These are phyloP conservation scores for Callimorpha dominula DNA, from an alignment of 2,888 invertebrate species.

Conservation along the genomic window DNA sequence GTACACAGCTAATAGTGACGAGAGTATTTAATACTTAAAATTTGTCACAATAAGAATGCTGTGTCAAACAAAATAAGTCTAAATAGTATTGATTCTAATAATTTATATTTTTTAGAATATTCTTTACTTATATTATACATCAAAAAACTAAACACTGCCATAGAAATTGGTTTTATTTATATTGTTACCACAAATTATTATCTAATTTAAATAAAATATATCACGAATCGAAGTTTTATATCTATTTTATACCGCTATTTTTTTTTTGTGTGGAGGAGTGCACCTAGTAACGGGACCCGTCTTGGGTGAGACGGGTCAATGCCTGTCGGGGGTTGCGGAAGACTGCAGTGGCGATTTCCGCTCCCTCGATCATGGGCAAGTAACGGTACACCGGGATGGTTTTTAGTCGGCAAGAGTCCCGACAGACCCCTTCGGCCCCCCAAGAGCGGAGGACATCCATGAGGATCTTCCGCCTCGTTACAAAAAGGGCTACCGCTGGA, in stretches of 20 bases:
- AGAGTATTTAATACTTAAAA: slow-evolving; percentile 7
- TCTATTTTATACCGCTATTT: slow-evolving; percentile 10
- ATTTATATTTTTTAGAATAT: slow-evolving; percentile 29
- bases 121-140: slow-evolving; percentile 37
- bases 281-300: too few relatives aligned
- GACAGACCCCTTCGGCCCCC: too few relatives aligned
- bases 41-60: slow-evolving; percentile 13
- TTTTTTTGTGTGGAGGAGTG: too few relatives aligned
- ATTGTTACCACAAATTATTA: slow-evolving; percentile 53
- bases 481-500: too few relatives aligned
- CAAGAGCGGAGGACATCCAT: too few relatives aligned
- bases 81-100: slow-evolving; percentile 26
- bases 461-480: too few relatives aligned
- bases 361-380: too few relatives aligned
- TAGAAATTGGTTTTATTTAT: slow-evolving; percentile 39
- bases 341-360: too few relatives aligned
- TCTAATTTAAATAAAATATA: slow-evolving; percentile 63
- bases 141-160: slow-evolving; percentile 46
- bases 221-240: slow-evolving; percentile 42
- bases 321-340: too few relatives aligned
- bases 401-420: too few relatives aligned
- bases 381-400: too few relatives aligned
- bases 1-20: neutral
- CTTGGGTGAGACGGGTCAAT: neutral
- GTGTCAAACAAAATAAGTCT: slow-evolving; percentile 20